A percentile compares a stretch with the other conserved stretches of the same genome.
Conservation (phyloP, 2,888 invertebrate species). For the Brenthis daphne region DNA sequence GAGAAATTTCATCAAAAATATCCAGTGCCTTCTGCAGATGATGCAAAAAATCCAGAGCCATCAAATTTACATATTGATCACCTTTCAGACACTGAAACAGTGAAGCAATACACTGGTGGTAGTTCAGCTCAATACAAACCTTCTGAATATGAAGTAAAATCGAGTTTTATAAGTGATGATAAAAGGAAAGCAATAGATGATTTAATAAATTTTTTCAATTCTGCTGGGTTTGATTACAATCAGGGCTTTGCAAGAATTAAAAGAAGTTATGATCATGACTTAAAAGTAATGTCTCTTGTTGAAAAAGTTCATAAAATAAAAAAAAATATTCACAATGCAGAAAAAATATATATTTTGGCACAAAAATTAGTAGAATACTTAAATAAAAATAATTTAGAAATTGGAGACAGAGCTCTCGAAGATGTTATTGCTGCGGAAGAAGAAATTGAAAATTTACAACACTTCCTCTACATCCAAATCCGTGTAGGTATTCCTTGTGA, state of each 20-base stretch:
- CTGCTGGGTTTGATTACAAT: slow-evolving; percentile 53
- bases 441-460: slow-evolving; percentile 57
- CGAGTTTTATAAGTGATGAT: slow-evolving; percentile 53
- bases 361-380: slow-evolving; percentile 61
- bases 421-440: slow-evolving; percentile 62
- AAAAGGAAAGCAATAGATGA: slow-evolving; percentile 73
- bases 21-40: slow-evolving; percentile 28
- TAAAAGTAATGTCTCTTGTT: slow-evolving; percentile 53
- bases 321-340: slow-evolving; percentile 57
- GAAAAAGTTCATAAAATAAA: slow-evolving; percentile 59
- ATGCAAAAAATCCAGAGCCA: slow-evolving; percentile 34
- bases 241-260: slow-evolving; percentile 49
- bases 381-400: slow-evolving; percentile 60
- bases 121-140: slow-evolving; percentile 39
- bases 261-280: slow-evolving; percentile 61
- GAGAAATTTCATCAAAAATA: slow-evolving; percentile 41
- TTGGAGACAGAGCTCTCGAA: slow-evolving; percentile 56
- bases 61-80: slow-evolving; percentile 44
- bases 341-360: slow-evolving; percentile 56
- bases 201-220: slow-evolving; percentile 67
- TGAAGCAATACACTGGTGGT: slow-evolving; percentile 44
- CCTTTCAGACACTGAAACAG: slow-evolving; percentile 45
- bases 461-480: slow-evolving; percentile 61
- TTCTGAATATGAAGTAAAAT: slow-evolving; percentile 35
- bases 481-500: slow-evolving; percentile 59